Percentiles rank a stretch among this genome's conserved stretches.
These are phyloP conservation scores for Entomobrya multifasciata DNA, from an alignment of 2,888 invertebrate species.

Conservation along the genomic window DNA sequence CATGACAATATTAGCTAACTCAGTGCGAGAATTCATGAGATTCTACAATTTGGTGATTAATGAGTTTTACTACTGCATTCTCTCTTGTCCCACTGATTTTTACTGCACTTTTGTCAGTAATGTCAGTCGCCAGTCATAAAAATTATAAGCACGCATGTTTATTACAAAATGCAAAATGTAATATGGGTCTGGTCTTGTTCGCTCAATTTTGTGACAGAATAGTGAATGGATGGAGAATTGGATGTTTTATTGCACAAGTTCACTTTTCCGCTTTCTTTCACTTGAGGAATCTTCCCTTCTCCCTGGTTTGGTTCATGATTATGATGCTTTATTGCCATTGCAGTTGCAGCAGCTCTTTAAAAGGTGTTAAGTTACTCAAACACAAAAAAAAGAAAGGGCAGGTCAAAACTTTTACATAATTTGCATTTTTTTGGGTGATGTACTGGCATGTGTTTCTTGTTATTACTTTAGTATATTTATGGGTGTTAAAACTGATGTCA, in stretches of 20 bases:
- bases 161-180: slow-evolving; percentile 31
- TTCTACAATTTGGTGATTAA: too few relatives aligned
- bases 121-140: too few relatives aligned
- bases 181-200: background rate
- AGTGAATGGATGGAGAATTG: background rate
- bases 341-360: slow-evolving; percentile 23
- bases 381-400: background rate
- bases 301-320: slow-evolving; percentile 22
- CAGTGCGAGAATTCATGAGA: too few relatives aligned
- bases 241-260: slow-evolving; percentile 44
- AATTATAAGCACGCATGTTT: too few relatives aligned
- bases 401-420: slow-evolving; percentile 20
- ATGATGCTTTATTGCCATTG: too few relatives aligned
- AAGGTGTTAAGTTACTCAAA: slow-evolving; percentile 47
- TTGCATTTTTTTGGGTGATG: background rate
- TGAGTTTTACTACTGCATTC: too few relatives aligned
- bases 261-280: slow-evolving; percentile 61
- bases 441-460: slow-evolving; percentile 45
- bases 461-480: slow-evolving; percentile 34
- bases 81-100: too few relatives aligned
- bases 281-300: slow-evolving; percentile 33
- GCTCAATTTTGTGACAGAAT: background rate
- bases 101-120: too few relatives aligned
- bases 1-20: too few relatives aligned
- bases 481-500: too few relatives aligned